A percentile compares a stretch with the other conserved stretches of the same genome.
phyloP scores from a whole-genome alignment of 37 sponge, comb jelly and placozoan species.

The Ianthella basta region DNA sequence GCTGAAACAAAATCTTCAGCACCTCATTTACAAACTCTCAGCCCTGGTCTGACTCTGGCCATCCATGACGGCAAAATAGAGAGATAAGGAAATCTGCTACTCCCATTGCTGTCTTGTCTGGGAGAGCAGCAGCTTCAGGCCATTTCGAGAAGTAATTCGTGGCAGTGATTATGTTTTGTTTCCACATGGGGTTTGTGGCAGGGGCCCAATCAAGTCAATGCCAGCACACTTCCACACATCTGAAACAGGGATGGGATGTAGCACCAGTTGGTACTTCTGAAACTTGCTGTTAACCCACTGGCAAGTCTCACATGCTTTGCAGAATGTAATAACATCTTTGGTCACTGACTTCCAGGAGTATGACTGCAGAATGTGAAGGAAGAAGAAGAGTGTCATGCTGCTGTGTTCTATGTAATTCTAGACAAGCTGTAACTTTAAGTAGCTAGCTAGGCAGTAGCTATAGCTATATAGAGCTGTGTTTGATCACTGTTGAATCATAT shows the following conservation, averaged over 20 bases:
- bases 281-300: constrained; percentile 22
- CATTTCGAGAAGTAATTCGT: constrained; percentile 27
- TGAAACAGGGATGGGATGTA: constrained; percentile 29
- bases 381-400: no score
- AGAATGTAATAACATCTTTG: no score
- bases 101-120: constrained; percentile 7
- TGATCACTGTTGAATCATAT: no score
- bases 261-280: not conserved
- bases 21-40: constrained; percentile 29
- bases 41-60: constrained; percentile 41
- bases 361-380: no score
- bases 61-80: constrained; percentile 31
- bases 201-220: constrained; percentile 31
- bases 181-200: not conserved
- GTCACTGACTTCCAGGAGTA: no score
- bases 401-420: no score
- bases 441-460: no score
- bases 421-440: no score
- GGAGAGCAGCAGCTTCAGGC: constrained; percentile 23
- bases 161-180: not conserved
- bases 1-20: not conserved
- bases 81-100: constrained; percentile 17
- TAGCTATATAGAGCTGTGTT: no score
- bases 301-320: no score
- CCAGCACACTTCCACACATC: constrained; percentile 24